Conservation (phyloP, 2,888 invertebrate species). For the Drosophila infuscata region DNA sequence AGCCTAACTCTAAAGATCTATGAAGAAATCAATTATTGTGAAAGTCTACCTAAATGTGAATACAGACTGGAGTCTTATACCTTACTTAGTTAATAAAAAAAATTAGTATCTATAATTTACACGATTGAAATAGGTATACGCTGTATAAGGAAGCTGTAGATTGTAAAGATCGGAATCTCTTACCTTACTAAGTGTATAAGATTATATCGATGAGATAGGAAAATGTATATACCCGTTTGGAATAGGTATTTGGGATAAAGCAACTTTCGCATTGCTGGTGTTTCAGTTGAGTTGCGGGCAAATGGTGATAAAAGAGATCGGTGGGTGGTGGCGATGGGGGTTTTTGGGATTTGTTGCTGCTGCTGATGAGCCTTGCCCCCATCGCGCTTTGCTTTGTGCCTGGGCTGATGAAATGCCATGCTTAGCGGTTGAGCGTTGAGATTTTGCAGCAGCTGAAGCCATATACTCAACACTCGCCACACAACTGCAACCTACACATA, state of each 20-base stretch:
- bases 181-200: not conserved
- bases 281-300: conserved; percentile 29
- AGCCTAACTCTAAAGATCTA: too few species aligned
- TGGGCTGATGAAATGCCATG: conserved; percentile 76
- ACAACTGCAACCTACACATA: conserved; percentile 17
- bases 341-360: conserved; percentile 4
- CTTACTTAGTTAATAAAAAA: too few species aligned
- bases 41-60: not conserved
- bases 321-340: not conserved
- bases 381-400: conserved; percentile 36
- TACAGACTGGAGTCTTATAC: not conserved
- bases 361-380: conserved; percentile 13
- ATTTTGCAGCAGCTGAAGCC: conserved; percentile 54
- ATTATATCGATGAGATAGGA: not conserved
- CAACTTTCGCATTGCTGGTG: conserved; percentile 53
- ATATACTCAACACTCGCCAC: conserved; percentile 46
- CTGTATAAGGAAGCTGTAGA: not conserved
- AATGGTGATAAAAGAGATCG: conserved; percentile 1
- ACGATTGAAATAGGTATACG: too few species aligned
- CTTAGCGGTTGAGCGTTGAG: conserved; percentile 76
- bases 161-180: not conserved
- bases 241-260: not conserved
- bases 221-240: not conserved
- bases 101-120: too few species aligned
- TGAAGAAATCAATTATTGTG: not conserved